Percentiles rank a stretch among this genome's conserved stretches.
Evolutionary conservation across 2,113 vertebrate genomes (phyloP).

Genomic region (Ophiodon elongatus): DNA sequence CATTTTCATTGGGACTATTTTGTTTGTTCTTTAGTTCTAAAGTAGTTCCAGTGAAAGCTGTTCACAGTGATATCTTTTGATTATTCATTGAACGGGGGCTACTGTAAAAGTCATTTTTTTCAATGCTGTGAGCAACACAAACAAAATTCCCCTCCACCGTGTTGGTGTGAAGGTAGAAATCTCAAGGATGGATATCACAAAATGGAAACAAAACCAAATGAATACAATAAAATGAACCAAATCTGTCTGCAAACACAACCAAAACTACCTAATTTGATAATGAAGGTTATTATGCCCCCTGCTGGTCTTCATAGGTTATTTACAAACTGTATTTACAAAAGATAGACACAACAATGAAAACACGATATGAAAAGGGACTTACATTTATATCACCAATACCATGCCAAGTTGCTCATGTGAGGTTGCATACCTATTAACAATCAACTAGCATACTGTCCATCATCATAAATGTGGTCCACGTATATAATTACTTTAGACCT

Average conservation of each 20-base stretch:
- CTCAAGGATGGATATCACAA: neutral
- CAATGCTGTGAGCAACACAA: neutral
- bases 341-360: neutral
- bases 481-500: neutral
- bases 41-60: neutral
- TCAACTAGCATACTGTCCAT: neutral
- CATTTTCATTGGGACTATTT: neutral
- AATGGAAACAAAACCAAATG: neutral
- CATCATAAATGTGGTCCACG: neutral
- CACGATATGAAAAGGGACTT: neutral
- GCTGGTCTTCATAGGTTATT: neutral
- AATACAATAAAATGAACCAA: neutral
- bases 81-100: neutral
- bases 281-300: slow-evolving; percentile 8
- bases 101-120: neutral
- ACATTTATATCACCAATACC: neutral
- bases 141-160: neutral
- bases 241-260: neutral
- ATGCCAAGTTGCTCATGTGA: neutral
- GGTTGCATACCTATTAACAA: neutral
- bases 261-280: neutral
- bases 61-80: neutral
- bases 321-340: neutral
- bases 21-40: neutral
- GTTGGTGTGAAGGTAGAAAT: neutral